A percentile compares a stretch with the other conserved stretches of the same genome.
Evolutionary conservation across 2,888 invertebrate species (phyloP).

Genomic region (Tipula unca): DNA sequence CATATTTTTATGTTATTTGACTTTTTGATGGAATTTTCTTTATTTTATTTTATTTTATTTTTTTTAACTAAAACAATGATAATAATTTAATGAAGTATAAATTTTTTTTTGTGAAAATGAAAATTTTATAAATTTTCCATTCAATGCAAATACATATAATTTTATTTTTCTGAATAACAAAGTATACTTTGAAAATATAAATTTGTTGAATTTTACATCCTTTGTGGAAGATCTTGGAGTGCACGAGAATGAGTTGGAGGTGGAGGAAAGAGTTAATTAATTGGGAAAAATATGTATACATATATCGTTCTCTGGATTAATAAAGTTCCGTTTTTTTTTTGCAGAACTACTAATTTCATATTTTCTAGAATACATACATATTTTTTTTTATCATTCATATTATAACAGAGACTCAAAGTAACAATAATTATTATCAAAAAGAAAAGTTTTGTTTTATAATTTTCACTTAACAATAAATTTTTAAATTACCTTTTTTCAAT

Average conservation of each 20-base stretch:
- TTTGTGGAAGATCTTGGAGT: background rate
- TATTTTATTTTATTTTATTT: background rate
- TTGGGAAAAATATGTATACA: background rate
- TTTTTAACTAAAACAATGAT: background rate
- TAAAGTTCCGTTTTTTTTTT: background rate
- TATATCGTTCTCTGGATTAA: background rate
- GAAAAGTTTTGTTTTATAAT: background rate
- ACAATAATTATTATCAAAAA: background rate
- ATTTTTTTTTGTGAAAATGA: background rate
- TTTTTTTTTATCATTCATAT: background rate
- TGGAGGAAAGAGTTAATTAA: background rate
- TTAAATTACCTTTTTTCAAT: slow-evolving; percentile 1
- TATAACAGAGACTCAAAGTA: background rate
- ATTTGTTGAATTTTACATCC: background rate
- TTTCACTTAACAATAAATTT: slow-evolving; percentile 8
- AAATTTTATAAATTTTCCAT: background rate
- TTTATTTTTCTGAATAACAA: background rate
- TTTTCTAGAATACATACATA: background rate
- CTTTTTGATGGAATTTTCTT: slow-evolving; percentile 8
- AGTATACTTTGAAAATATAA: background rate
- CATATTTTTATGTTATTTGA: background rate
- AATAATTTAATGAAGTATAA: slow-evolving; percentile 8
- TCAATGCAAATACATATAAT: slow-evolving; percentile 14
- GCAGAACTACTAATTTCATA: background rate
- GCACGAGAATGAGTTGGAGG: background rate